Evolutionary conservation across 2,888 invertebrate genomes (phyloP), one percentile per base, ranked within the genome.

Genomic region (Silvanus unidentatus): DNA sequence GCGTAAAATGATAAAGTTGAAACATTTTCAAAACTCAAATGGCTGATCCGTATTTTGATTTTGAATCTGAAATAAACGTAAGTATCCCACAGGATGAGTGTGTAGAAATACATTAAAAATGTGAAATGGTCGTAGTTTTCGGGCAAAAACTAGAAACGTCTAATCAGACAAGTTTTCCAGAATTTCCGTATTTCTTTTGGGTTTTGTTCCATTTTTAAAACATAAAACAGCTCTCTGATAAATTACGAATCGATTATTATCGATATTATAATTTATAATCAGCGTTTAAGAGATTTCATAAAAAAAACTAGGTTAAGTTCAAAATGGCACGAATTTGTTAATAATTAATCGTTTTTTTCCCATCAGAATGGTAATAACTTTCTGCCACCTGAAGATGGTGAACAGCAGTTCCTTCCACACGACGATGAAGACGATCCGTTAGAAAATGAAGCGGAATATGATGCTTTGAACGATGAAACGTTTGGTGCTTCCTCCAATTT

Each of bases 381-480:
- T 37, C 12, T 37, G 4, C 37, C 37, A 37, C 14, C 37, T 9
- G 37, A 22, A 22, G 22, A 22, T 22, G 22, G 22, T 22, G 22
- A 22, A 22, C 22, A n/a, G 48, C 53, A 59, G 50, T 51, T 60
- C 42, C 46, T 63, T 39, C 58, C 64, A 44, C 63, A 65, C n/a
- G 82, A 84, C 55, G 82, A 82, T 61, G 81, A 79, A 37, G 73
- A 76, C 35, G 82, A 81, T 50, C 65, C 66, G 41, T 74, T 76
- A 16, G 80, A 76, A 50, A 76, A 76, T 45, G 81, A 82, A 2
- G 90, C 89, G 52, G 90, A 90, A 63, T 92, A 91, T 71, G 92
- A 94, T 75, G 91, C 91, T 1, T 79, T 92, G 52, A 94, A 94
- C 60, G 88, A 93, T 72, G 93, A 93, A 72, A 94, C 94, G 0